Conservation (phyloP, 2,888 invertebrate genomes). For the Podotricha telesiphe region DNA sequence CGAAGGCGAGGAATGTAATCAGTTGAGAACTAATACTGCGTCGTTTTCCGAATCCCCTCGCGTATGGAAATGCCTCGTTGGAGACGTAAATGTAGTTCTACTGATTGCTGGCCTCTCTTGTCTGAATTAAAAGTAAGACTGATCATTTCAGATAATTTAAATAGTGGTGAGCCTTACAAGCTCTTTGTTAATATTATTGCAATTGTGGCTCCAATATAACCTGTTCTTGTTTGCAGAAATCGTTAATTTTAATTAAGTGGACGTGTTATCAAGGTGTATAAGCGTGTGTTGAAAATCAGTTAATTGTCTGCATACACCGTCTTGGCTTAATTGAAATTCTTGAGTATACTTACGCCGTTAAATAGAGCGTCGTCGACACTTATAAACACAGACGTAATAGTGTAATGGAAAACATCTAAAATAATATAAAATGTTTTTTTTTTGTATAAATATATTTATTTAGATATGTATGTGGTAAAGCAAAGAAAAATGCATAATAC, state of each 20-base stretch:
- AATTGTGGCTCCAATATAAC: conserved; percentile 61
- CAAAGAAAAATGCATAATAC: too few species aligned
- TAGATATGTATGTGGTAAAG: too few species aligned
- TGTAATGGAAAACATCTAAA: background rate
- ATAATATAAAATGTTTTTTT: background rate
- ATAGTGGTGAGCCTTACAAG: conserved; percentile 70
- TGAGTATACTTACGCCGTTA: conserved; percentile 41
- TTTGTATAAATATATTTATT: too few species aligned
- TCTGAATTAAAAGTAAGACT: conserved; percentile 79
- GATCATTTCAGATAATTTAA: conserved; percentile 76
- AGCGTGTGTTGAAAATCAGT: conserved; percentile 48
- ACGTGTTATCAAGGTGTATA: conserved; percentile 55
- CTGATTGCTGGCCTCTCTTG: conserved; percentile 77
- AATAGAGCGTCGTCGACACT: conserved; percentile 29
- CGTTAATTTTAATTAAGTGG: conserved; percentile 69
- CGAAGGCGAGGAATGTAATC: conserved; percentile 79
- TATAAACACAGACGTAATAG: conserved; percentile 29
- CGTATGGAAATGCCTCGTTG: conserved; percentile 81
- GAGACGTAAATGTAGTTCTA: conserved; percentile 77
- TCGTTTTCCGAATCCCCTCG: conserved; percentile 73
- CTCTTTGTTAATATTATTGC: conserved; percentile 75
- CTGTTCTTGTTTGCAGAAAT: conserved; percentile 60
- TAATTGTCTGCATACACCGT: conserved; percentile 46
- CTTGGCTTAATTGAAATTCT: conserved; percentile 58
- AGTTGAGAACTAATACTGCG: conserved; percentile 81